phyloP scores from a whole-genome alignment of 2,113 vertebrate genomes.

The Entelurus aequoreus region DNA sequence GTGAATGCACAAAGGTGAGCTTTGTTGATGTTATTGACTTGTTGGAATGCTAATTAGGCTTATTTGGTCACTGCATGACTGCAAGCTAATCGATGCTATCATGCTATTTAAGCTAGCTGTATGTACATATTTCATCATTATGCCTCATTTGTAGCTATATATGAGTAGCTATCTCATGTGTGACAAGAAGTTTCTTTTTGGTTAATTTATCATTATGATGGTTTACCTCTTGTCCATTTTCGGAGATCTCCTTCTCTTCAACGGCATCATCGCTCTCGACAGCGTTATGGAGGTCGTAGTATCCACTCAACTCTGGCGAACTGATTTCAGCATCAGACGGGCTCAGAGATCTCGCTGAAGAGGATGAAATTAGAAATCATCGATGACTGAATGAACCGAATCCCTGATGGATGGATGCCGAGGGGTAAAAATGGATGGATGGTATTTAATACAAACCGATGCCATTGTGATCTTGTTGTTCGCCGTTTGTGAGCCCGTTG shows the following conservation, averaged over 20 bases:
- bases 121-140: too few species aligned
- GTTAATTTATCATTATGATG: not conserved
- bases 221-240: constrained; percentile 68
- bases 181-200: not conserved
- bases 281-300: constrained; percentile 30
- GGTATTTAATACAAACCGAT: constrained; percentile 41
- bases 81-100: too few species aligned
- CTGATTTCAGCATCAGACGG: constrained; percentile 57
- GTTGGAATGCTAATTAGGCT: too few species aligned
- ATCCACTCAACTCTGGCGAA: constrained; percentile 48
- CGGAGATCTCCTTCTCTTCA: constrained; percentile 42
- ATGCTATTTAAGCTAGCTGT: too few species aligned
- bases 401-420: not conserved
- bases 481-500: constrained; percentile 53
- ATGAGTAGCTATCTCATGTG: not conserved
- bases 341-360: constrained; percentile 51
- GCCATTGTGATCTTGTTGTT: constrained; percentile 42
- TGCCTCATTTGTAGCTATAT: too few species aligned
- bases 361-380: not conserved
- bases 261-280: constrained; percentile 37
- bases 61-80: too few species aligned
- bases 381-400: not conserved
- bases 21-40: too few species aligned
- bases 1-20: too few species aligned
- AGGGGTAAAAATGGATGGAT: too few species aligned